Evolutionary conservation across 2,113 vertebrate species (phyloP).

Genomic region (Istiophorus platypterus): DNA sequence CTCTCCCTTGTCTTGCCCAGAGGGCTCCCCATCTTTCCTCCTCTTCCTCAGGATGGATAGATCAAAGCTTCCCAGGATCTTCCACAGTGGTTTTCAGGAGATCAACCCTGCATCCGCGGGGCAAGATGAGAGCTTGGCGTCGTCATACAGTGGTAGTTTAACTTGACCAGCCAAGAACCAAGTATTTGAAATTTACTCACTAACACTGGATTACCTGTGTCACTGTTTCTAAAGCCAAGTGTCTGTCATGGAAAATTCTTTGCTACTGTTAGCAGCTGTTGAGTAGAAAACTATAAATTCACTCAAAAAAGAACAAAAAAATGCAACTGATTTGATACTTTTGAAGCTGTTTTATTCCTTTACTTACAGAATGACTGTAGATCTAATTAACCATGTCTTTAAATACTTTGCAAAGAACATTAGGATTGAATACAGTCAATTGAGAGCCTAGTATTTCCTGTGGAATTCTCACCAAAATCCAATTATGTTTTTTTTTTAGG

Average conservation of each 20-base stretch:
- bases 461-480: not conserved
- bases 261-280: not conserved
- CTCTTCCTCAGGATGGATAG: conserved; percentile 25
- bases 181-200: conserved; percentile 22
- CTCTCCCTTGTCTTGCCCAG: conserved; percentile 33
- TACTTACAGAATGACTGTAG: not conserved
- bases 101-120: conserved; percentile 81
- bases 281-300: not conserved
- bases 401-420: conserved; percentile 1
- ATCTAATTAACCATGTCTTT: not conserved
- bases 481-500: no score
- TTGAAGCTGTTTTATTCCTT: not conserved
- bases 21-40: conserved; percentile 34
- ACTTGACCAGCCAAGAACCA: conserved; percentile 20
- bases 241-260: not conserved
- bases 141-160: conserved; percentile 90
- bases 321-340: not conserved
- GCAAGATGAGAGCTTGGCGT: conserved; percentile 88
- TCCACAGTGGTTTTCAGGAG: conserved; percentile 84
- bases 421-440: not conserved
- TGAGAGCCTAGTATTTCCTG: not conserved
- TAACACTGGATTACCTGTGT: conserved; percentile 15
- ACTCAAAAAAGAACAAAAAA: not conserved
- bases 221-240: conserved; percentile 10
- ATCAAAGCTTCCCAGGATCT: conserved; percentile 71